These are phyloP conservation scores for Vulpes lagopus DNA, from an alignment of 2,113 vertebrate genomes.

Conservation along the genomic window DNA sequence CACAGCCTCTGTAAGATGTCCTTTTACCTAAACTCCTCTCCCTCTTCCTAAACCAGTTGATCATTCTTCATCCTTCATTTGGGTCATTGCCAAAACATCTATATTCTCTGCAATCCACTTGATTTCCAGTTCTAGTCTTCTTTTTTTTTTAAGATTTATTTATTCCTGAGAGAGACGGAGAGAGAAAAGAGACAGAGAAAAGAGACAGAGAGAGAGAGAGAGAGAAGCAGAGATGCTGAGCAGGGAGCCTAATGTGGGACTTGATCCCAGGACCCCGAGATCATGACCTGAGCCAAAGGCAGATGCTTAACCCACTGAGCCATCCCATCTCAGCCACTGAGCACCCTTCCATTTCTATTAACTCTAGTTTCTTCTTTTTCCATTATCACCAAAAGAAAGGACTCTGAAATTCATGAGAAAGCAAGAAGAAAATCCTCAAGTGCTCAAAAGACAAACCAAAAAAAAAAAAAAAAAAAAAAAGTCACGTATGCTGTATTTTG, in stretches of 20 bases:
- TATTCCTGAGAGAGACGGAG: no score
- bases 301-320: no score
- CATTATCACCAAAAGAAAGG: neutral
- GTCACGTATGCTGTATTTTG: neutral
- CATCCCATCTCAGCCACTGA: no score
- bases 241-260: no score
- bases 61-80: neutral
- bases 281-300: no score
- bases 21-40: neutral
- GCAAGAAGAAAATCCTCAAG: neutral
- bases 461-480: neutral
- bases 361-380: neutral
- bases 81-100: neutral
- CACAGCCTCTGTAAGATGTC: neutral
- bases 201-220: no score
- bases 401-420: conserved; percentile 15
- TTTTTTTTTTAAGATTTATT: no score
- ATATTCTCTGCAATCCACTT: neutral
- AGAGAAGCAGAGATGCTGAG: no score
- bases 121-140: neutral
- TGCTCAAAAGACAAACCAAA: neutral
- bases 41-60: neutral
- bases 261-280: no score
- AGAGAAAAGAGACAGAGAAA: no score
- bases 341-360: neutral